Evolutionary conservation across 1,140 invertebrate genomes (phyloP), one percentile per base, ranked within the genome.

Genomic region (Aphaenogaster rudis): DNA sequence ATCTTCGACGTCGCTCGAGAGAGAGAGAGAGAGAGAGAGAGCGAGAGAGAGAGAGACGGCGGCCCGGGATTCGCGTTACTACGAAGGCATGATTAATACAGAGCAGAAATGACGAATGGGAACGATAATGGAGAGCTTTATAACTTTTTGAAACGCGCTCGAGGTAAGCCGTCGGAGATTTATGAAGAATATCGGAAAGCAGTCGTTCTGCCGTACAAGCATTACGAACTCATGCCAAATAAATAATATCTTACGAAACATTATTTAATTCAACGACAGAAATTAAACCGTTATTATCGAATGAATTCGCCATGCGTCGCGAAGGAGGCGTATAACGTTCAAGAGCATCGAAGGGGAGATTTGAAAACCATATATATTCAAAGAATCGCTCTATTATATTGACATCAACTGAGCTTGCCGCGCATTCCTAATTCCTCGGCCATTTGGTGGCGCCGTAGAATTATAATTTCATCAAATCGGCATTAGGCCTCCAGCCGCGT

Each of bases 391-490:
- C 90, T 89, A 93, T 94, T 94, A 93, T 90, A 93, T 94, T 69
- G 89, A 91, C 93, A 94, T 93, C 92, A 93, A 81, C 77, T 76
- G 50, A 66, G 54, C 77, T 17, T 36, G 57, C 59, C 39, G 36
- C 45, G 66, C 74, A 86, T 87, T 85, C 87, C 80, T 92, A 89
- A 92, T 86, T 86, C 85, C 45, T 77, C 77, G 61, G 88, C 77
- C 90, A 91, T 92, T 93, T 88, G 87, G 66, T 52, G 66, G 86
- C 21, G 67, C 87, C 86, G 39, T 93, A 74, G 86, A 90, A 94
- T 93, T 93, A 94, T 91, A 90, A 92, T 92, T 93, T 94, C 93
- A 93, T 94, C 88, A 92, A 91, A 89, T 79, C 67, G 86, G 67
- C 90, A 91, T 91, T 91, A 91, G 89, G 69, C 71, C 42, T 64